phyloP scores from a whole-genome alignment of 2,888 invertebrate species.

The Dynastes tityus region DNA sequence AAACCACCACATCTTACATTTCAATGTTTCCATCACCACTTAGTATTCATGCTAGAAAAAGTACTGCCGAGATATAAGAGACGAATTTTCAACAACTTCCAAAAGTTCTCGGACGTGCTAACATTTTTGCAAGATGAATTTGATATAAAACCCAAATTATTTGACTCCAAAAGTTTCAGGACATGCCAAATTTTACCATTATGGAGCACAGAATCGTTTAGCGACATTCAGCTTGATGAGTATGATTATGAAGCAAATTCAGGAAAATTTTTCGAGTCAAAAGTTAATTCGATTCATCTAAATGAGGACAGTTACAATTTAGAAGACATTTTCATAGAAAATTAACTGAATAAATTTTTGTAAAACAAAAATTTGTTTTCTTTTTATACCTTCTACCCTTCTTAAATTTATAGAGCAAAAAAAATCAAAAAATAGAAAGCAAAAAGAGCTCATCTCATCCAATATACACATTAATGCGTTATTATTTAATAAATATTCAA shows the following conservation, averaged over 20 bases:
- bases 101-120: slow-evolving; percentile 79
- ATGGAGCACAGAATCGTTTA: slow-evolving; percentile 44
- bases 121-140: slow-evolving; percentile 79
- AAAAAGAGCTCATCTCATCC: too few relatives aligned
- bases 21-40: slow-evolving; percentile 94
- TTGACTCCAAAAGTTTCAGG: slow-evolving; percentile 60
- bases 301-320: slow-evolving; percentile 60
- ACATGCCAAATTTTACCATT: slow-evolving; percentile 57
- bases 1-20: slow-evolving; percentile 79
- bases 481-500: too few relatives aligned
- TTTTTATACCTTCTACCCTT: neutral
- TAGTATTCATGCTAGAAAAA: slow-evolving; percentile 95
- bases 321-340: slow-evolving; percentile 64
- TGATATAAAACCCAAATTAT: slow-evolving; percentile 68
- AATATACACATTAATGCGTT: too few relatives aligned
- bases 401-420: neutral
- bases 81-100: slow-evolving; percentile 84
- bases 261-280: slow-evolving; percentile 64
- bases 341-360: slow-evolving; percentile 51
- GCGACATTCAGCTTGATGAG: slow-evolving; percentile 36
- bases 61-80: slow-evolving; percentile 82
- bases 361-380: too few relatives aligned
- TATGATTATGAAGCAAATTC: slow-evolving; percentile 58
- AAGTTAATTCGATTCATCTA: slow-evolving; percentile 34
- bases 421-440: neutral